phyloP scores from a whole-genome alignment of 1,140 invertebrate genomes.

The Megalonaias nervosa region DNA sequence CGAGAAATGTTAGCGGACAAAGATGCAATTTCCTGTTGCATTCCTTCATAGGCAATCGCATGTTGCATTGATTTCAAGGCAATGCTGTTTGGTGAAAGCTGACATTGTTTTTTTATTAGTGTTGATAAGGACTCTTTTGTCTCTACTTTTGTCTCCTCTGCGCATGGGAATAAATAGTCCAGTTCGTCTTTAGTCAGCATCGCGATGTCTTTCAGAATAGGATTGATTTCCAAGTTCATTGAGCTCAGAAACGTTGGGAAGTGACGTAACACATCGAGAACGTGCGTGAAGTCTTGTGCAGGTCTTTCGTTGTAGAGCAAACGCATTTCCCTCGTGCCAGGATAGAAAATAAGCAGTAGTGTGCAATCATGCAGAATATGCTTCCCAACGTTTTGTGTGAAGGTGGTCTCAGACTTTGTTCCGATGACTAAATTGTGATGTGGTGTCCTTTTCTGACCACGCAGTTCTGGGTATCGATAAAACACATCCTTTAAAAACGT shows the following conservation, averaged over 20 bases:
- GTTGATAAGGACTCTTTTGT: not conserved
- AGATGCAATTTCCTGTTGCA: too few species aligned
- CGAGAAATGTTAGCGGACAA: too few species aligned
- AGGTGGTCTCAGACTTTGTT: not conserved
- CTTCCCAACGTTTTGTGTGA: constrained; percentile 5
- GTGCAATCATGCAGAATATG: constrained; percentile 47
- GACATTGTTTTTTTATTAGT: constrained; percentile 31
- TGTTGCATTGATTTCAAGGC: constrained; percentile 41
- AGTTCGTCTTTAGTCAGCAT: constrained; percentile 41
- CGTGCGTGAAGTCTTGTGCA: constrained; percentile 41
- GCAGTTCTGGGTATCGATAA: constrained; percentile 47
- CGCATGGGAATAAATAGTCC: constrained; percentile 19
- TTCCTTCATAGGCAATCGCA: too few species aligned
- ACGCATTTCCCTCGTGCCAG: constrained; percentile 25
- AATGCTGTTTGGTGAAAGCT: constrained; percentile 26
- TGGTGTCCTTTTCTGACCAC: constrained; percentile 33
- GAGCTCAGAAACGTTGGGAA: constrained; percentile 45
- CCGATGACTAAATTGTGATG: constrained; percentile 51
- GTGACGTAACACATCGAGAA: constrained; percentile 44
- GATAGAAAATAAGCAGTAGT: constrained; percentile 36
- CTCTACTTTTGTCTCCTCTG: not conserved
- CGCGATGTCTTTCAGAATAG: constrained; percentile 27
- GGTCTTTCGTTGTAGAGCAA: constrained; percentile 44
- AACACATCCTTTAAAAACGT: constrained; percentile 46
- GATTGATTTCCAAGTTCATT: not conserved